Evolutionary conservation across 2,888 invertebrate genomes (phyloP), one percentile per base, ranked within the genome.

Genomic region (Cephus sareptanus): DNA sequence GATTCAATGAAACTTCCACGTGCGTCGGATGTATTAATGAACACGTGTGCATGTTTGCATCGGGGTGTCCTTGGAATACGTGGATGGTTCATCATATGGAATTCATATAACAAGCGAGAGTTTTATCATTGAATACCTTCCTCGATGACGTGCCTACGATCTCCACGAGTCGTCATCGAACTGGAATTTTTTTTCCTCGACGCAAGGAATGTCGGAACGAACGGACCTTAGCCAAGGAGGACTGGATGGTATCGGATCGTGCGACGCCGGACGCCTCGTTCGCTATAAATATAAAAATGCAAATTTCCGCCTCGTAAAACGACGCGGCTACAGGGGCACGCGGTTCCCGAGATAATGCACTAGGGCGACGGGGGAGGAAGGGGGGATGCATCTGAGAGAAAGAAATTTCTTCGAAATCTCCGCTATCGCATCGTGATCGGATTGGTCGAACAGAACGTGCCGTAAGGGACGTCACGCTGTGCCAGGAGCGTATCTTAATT

Each of bases 211-310:
- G 56, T 56, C 56, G 56, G 23, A 23, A 56, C 6, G 56, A 56
- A 56, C 56, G 56, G 56, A 56, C 56, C 56, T 56, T 56, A 56
- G 56, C 56, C 56, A 56, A 56, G 56, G 56, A 56, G 56, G 56
- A 56, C 56, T 56, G 56, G 56, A 56, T 56, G 56, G 56, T 56
- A 56, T 56, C 56, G 56, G 56, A 56, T 56, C 56, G 56, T 56
- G 56, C 56, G 13, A 31, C 71, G 71, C 33, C 71, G 71, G 71
- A 71, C 71, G 89, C 89, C 90, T 89, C 86, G 80, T 85, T 87
- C 86, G 85, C 85, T 85, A 87, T 86, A 88, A 89, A 87, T 88
- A 89, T 88, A 88, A 88, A 87, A 89, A 88, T 89, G 88, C 85
- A 89, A 89, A 89, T 89, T 82, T 80, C 79, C 71, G 78, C 80